These are phyloP conservation scores for Drosophila acutilabella DNA, from an alignment of 2,888 invertebrate genomes.

Conservation along the genomic window DNA sequence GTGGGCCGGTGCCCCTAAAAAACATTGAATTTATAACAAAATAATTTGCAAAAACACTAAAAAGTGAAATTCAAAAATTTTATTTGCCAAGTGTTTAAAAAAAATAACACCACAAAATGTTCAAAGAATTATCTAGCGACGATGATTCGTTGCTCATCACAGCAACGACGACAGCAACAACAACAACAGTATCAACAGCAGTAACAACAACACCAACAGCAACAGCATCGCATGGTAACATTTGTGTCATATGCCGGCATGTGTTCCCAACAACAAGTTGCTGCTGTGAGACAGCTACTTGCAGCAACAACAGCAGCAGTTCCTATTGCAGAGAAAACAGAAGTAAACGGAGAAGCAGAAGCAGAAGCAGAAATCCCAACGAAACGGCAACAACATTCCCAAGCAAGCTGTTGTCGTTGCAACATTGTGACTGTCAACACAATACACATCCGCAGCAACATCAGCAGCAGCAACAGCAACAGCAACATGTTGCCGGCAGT, in stretches of 20 bases:
- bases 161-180: constrained; percentile 5
- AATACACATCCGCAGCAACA: constrained; percentile 22
- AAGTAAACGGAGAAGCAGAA: constrained; percentile 8
- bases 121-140: constrained; percentile 20
- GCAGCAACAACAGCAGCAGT: constrained; percentile 14
- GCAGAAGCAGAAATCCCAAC: constrained; percentile 22
- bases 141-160: neutral
- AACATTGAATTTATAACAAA: constrained; percentile 16
- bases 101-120: constrained; percentile 28
- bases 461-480: constrained; percentile 24
- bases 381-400: constrained; percentile 54
- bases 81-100: constrained; percentile 13
- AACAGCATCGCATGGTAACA: constrained; percentile 36
- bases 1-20: constrained; percentile 32
- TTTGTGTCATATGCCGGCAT: constrained; percentile 64
- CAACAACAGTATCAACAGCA: constrained; percentile 12
- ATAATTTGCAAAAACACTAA: constrained; percentile 3
- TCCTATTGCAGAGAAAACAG: constrained; percentile 16
- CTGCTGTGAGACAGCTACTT: constrained; percentile 40
- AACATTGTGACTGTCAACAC: constrained; percentile 41
- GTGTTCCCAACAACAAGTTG: constrained; percentile 53
- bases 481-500: constrained; percentile 24
- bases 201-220: constrained; percentile 16
- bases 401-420: constrained; percentile 29
- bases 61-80: neutral